These are phyloP conservation scores for Diadema setosum DNA, from an alignment of 35 echinoderm and acorn worm genomes.

Conservation along the genomic window DNA sequence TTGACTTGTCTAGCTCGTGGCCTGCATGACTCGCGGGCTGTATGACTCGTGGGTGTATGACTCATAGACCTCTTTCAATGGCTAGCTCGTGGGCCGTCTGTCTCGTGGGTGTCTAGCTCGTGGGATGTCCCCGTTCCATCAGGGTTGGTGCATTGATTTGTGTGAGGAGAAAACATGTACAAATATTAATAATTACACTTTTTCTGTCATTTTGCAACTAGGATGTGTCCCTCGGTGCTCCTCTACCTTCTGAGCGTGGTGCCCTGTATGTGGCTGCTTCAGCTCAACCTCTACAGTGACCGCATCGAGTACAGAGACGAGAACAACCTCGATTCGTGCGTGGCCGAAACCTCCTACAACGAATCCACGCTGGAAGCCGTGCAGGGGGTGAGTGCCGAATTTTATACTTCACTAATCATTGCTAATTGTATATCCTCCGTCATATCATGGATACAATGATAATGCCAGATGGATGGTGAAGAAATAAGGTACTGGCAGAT, in stretches of 20 bases:
- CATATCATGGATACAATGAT: too few relatives aligned
- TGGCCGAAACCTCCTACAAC: constrained; percentile 29
- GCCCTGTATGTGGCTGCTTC: constrained; percentile 74
- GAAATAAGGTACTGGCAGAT: too few relatives aligned
- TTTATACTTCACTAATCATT: too few relatives aligned
- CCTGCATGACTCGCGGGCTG: too few relatives aligned
- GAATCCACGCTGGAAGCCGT: constrained; percentile 17
- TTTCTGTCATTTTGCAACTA: background rate
- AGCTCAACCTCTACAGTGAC: constrained; percentile 62
- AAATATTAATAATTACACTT: background rate
- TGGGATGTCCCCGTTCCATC: background rate
- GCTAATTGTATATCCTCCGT: too few relatives aligned
- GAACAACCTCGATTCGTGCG: constrained; percentile 38
- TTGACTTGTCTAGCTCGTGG: background rate
- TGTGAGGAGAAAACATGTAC: background rate
- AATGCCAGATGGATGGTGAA: too few relatives aligned
- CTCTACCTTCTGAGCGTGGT: constrained; percentile 64
- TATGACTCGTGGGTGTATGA: too few relatives aligned
- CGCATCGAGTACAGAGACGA: constrained; percentile 39
- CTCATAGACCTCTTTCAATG: too few relatives aligned
- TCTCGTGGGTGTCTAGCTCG: too few relatives aligned
- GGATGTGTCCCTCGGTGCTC: constrained; percentile 76
- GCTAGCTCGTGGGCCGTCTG: too few relatives aligned
- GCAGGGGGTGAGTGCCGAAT: constrained; percentile 66
- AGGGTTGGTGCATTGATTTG: background rate